These are phyloP conservation scores for Taxidea taxus DNA, from an alignment of 2,113 vertebrate species.

Conservation along the genomic window DNA sequence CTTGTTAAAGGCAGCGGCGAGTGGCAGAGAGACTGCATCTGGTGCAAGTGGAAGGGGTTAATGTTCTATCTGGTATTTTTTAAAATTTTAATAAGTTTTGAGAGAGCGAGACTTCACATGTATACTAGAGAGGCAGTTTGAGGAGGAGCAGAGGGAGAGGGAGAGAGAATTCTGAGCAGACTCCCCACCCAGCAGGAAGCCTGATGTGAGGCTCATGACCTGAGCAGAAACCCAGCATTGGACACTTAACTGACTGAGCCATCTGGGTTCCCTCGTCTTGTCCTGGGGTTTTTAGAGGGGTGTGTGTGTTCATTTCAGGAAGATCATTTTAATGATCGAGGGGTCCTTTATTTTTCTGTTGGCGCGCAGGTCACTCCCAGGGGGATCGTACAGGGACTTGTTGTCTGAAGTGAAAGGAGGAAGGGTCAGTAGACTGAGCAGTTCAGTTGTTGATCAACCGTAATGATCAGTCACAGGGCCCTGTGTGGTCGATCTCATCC, in stretches of 20 bases:
- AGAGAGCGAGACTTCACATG: background rate
- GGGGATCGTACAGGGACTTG: background rate
- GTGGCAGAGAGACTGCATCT: background rate
- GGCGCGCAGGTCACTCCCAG: background rate
- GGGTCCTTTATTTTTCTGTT: background rate
- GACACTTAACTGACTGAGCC: background rate
- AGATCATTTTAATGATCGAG: background rate
- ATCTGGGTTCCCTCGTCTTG: background rate
- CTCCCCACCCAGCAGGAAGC: background rate
- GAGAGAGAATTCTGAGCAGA: background rate
- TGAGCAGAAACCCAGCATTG: background rate
- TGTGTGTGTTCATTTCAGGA: background rate
- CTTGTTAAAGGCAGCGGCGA: background rate
- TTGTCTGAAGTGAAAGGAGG: background rate
- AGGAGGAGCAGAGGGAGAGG: background rate
- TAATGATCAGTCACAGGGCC: accelerated
- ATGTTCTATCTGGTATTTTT: background rate
- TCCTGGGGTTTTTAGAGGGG: background rate
- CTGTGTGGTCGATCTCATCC: too few species aligned
- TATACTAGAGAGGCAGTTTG: background rate
- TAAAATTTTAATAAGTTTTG: background rate
- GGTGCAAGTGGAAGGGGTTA: background rate
- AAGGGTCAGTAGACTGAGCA: background rate
- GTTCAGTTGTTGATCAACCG: accelerated
- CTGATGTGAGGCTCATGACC: background rate